These are phyloP conservation scores for Phytoseiulus persimilis DNA, from an alignment of 2,888 invertebrate species.

Conservation along the genomic window DNA sequence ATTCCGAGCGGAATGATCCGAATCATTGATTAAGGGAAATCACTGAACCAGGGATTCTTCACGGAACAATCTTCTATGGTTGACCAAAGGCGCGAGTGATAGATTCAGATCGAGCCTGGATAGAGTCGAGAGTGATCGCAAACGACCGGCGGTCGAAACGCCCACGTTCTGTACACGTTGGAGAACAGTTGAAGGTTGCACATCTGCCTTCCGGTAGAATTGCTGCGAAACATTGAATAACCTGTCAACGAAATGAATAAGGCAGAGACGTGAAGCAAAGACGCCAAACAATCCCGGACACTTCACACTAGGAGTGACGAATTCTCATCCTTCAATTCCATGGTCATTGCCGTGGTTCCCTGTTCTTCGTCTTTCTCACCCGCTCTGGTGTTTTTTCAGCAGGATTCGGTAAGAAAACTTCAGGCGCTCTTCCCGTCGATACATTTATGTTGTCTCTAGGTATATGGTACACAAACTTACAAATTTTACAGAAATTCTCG, in stretches of 20 bases:
- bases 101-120: not conserved
- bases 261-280: not conserved
- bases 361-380: not conserved
- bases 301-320: not conserved
- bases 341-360: not conserved
- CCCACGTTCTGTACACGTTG: not conserved
- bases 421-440: not conserved
- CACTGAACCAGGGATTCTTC: not conserved
- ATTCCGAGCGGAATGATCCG: too few relatives aligned
- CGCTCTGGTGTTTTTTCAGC: not conserved
- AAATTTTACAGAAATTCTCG: constrained; percentile 16
- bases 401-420: not conserved
- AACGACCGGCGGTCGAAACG: not conserved
- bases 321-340: not conserved
- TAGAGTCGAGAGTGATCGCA: not conserved
- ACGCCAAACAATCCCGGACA: not conserved
- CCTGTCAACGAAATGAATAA: not conserved
- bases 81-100: not conserved
- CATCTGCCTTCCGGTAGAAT: not conserved
- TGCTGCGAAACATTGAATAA: not conserved
- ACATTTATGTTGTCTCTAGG: not conserved
- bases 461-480: constrained; percentile 38
- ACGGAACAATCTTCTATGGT: not conserved
- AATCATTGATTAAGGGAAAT: not conserved
- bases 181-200: not conserved